These are phyloP conservation scores for Drosophila orena DNA, from an alignment of 1,140 invertebrate genomes.

Conservation along the genomic window DNA sequence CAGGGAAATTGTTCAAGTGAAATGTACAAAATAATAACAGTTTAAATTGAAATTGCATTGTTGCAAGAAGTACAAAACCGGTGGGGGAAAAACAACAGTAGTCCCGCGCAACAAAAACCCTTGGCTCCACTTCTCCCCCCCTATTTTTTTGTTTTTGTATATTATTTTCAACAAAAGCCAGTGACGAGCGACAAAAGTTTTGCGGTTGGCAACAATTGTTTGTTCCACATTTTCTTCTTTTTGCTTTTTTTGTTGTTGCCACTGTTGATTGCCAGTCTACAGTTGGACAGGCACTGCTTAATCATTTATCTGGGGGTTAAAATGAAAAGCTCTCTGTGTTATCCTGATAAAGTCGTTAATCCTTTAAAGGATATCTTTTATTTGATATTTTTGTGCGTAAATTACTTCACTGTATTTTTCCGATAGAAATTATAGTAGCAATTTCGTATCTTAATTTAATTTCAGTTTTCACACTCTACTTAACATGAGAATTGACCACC, in stretches of 20 bases:
- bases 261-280: conserved; percentile 14
- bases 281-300: conserved; percentile 22
- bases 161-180: conserved; percentile 21
- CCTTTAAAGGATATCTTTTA: too few species aligned
- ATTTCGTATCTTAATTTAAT: too few species aligned
- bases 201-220: conserved; percentile 54
- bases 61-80: conserved; percentile 31
- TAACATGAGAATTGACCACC: too few species aligned
- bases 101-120: conserved; percentile 15
- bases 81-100: conserved; percentile 19
- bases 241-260: conserved; percentile 10
- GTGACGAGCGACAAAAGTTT: conserved; percentile 48
- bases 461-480: too few species aligned
- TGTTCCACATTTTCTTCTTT: conserved; percentile 27
- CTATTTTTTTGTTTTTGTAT: conserved; percentile 9
- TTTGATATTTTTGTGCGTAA: too few species aligned
- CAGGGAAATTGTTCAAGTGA: conserved; percentile 31
- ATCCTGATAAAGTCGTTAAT: too few species aligned
- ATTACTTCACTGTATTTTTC: too few species aligned
- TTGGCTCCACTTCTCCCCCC: not conserved
- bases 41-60: conserved; percentile 53
- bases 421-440: too few species aligned
- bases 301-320: not conserved
- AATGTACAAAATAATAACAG: conserved; percentile 44
- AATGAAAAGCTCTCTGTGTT: not conserved